Percentiles rank a stretch among this genome's conserved stretches.
phyloP scores from a whole-genome alignment of 2,888 invertebrate genomes.

The Pseudococcus jackbeardsleyi region DNA sequence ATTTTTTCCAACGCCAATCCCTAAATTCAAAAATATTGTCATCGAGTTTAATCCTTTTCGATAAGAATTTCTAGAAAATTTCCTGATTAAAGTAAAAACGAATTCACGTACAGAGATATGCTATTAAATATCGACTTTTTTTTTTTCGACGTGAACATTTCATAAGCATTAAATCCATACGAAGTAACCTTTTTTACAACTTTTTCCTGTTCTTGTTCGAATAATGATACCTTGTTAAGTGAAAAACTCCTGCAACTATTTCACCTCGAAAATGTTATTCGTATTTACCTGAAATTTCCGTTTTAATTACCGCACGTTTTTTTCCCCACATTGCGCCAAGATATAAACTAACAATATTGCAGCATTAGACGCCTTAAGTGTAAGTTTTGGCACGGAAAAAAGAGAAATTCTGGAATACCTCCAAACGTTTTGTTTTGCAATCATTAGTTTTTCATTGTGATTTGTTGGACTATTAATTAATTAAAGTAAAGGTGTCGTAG shows the following conservation, averaged over 20 bases:
- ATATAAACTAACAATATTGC: conserved; percentile 22
- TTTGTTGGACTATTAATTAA: conserved; percentile 19
- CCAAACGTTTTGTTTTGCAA: conserved; percentile 46
- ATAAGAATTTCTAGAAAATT: background rate
- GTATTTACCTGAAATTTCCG: conserved; percentile 8
- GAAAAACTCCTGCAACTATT: background rate
- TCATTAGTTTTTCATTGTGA: conserved; percentile 11
- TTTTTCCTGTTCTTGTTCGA: background rate
- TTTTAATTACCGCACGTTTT: conserved; percentile 21
- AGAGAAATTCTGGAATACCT: conserved; percentile 32
- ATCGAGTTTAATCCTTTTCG: background rate
- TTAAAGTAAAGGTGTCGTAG: background rate
- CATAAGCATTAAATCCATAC: background rate
- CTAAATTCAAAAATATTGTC: background rate
- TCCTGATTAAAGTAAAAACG: background rate
- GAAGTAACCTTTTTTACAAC: background rate
- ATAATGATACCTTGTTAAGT: background rate
- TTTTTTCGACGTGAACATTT: background rate
- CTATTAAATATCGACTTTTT: background rate
- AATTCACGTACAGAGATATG: background rate
- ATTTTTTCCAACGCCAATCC: background rate
- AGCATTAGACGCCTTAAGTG: background rate
- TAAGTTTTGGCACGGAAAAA: conserved; percentile 50
- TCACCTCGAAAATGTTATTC: background rate
- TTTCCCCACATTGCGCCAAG: conserved; percentile 6